Evolutionary conservation across 2,888 invertebrate species (phyloP).

Genomic region (Epinotia ramella): DNA sequence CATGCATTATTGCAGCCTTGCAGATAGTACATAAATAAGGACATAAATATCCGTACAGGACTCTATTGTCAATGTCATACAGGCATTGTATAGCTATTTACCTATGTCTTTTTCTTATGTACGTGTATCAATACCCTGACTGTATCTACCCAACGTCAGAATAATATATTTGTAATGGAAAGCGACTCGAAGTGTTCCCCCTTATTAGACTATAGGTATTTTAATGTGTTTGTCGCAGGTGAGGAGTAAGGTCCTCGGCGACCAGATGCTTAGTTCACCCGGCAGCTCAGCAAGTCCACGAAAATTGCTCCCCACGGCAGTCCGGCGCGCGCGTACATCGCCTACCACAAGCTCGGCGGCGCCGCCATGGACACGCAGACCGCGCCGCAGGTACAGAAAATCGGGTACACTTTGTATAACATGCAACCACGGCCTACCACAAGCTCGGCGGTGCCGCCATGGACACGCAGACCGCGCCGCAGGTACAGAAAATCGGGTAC

Average conservation of each 20-base stretch:
- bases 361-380: conserved; percentile 81
- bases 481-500: conserved; percentile 67
- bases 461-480: conserved; percentile 82
- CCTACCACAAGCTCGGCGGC: conserved; percentile 87
- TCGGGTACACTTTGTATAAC: not conserved
- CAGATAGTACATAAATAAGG: too few relatives aligned
- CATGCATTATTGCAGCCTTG: too few relatives aligned
- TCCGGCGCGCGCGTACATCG: conserved; percentile 84
- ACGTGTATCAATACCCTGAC: too few relatives aligned
- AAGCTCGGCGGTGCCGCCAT: conserved; percentile 81
- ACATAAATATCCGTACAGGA: too few relatives aligned
- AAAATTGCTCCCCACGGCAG: conserved; percentile 82
- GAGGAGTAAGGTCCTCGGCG: conserved; percentile 70
- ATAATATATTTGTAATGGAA: too few relatives aligned
- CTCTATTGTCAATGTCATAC: too few relatives aligned
- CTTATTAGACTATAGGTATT: too few relatives aligned
- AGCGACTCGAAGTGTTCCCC: too few relatives aligned
- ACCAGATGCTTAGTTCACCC: conserved; percentile 78
- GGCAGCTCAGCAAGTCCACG: conserved; percentile 63
- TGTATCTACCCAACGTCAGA: too few relatives aligned
- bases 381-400: conserved; percentile 79
- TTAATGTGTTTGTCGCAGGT: conserved; percentile 55
- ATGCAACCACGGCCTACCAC: conserved; percentile 87
- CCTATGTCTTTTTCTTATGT: too few relatives aligned
- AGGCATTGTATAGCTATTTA: too few relatives aligned